Evolutionary conservation across 1,140 invertebrate genomes (phyloP), one percentile per base, ranked within the genome.

Genomic region (Lordiphosa stackelbergi): DNA sequence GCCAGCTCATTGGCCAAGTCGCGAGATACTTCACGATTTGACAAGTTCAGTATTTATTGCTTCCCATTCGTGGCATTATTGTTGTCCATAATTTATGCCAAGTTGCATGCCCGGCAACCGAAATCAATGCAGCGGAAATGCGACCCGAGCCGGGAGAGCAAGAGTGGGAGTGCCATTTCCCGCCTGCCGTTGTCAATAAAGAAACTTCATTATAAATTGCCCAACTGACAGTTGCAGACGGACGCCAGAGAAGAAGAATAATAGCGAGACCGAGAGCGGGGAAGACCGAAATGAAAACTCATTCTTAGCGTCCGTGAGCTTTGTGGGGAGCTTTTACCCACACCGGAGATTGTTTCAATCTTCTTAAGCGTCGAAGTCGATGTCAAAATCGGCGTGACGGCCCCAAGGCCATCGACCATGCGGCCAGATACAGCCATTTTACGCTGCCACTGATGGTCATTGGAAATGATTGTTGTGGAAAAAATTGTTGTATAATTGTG

Each of bases 171-270:
- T 2, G 6, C 28, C 28, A 31, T 12, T 45, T n/a, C 13, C 37
- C 53, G 13, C 16, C 59, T 66, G 73, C 53, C 58, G 53, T 34
- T 75, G 75, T 56, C 75, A 81, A 81, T 81, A 64, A 64, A 37
- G 71, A 60, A 81, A 74, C 77, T 72, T 72, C 68, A 83, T 83
- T 81, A 81, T 81, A 81, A 83, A 81, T 81, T 81, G 71, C 45
- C 63, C 71, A 58, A 51, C 63, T 75, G 75, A 81, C 77, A 81
- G 63, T 65, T 64, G 63, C 59, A 61, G 64, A 36, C 53, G 49
- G 56, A 57, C 57, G 63, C 28, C 40, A 19, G 38, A 52, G 52
- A 68, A 66, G 66, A 58, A 66, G 45, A 69, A 69, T 51, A 54
- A 42, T 61, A 55, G 41, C 19, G 28, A 36, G 31, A 41, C 52